Evolutionary conservation across 2,113 vertebrate genomes (phyloP).

Genomic region (Aramus guarauna): DNA sequence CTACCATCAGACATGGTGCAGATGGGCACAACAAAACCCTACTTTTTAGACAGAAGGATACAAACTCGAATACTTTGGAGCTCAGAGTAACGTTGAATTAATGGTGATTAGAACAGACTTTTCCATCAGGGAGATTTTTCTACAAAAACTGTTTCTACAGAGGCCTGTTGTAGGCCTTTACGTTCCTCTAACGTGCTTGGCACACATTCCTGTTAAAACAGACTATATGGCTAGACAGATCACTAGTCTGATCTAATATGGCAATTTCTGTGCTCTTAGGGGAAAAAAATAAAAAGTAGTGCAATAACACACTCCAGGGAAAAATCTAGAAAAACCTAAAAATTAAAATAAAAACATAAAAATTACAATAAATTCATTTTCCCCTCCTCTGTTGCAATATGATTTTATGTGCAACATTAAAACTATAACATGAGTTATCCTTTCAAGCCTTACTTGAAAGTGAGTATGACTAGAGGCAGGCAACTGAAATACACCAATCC

Average conservation of each 20-base stretch:
- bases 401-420: slow-evolving; percentile 56
- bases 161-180: not conserved
- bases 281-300: not conserved
- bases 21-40: not conserved
- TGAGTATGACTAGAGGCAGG: not conserved
- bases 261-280: not conserved
- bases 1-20: accelerated
- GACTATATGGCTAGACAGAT: not conserved
- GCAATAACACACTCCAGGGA: not conserved
- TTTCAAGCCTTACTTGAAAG: slow-evolving; percentile 1
- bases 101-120: not conserved
- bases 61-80: not conserved
- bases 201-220: not conserved
- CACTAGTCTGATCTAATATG: not conserved
- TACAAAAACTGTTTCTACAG: not conserved
- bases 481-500: slow-evolving; percentile 9
- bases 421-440: slow-evolving; percentile 42
- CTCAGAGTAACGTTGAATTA: not conserved
- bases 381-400: not conserved
- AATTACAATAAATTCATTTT: slow-evolving; percentile 17
- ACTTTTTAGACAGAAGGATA: not conserved
- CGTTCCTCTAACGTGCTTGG: not conserved
- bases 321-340: slow-evolving; percentile 21
- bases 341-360: slow-evolving; percentile 52
- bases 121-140: not conserved